Evolutionary conservation across 2,888 invertebrate genomes (phyloP).

Genomic region (Argyresthia albistria): DNA sequence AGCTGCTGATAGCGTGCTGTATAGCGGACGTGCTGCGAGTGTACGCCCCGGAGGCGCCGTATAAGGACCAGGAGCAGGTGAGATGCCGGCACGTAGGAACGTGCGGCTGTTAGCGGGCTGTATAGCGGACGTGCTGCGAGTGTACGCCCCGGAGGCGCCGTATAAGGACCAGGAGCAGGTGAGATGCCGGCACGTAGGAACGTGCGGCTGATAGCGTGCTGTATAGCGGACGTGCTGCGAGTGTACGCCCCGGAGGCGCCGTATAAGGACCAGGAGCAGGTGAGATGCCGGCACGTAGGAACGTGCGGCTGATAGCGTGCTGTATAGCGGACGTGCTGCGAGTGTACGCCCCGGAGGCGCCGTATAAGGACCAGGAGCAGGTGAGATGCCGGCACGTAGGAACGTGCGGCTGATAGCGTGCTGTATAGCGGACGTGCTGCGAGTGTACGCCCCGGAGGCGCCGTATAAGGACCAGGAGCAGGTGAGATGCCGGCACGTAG

Average conservation of each 20-base stretch:
- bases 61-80: constrained; percentile 95
- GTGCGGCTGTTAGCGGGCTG: constrained; percentile 92
- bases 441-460: constrained; percentile 94
- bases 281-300: constrained; percentile 53
- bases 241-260: constrained; percentile 96
- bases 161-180: constrained; percentile 97
- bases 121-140: constrained; percentile 95
- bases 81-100: constrained; percentile 74
- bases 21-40: constrained; percentile 97
- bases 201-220: constrained; percentile 91
- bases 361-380: constrained; percentile 85
- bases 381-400: constrained; percentile 36
- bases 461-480: constrained; percentile 87
- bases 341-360: constrained; percentile 94
- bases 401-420: constrained; percentile 92
- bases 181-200: constrained; percentile 68
- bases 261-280: constrained; percentile 82
- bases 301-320: constrained; percentile 91
- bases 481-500: constrained; percentile 35
- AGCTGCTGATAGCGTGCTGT: constrained; percentile 95
- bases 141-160: constrained; percentile 98
- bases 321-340: constrained; percentile 77
- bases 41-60: constrained; percentile 98
- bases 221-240: constrained; percentile 90
- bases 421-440: constrained; percentile 74